These are phyloP conservation scores for Dolichotis patagonum DNA, from an alignment of 2,113 vertebrate species.

Conservation along the genomic window DNA sequence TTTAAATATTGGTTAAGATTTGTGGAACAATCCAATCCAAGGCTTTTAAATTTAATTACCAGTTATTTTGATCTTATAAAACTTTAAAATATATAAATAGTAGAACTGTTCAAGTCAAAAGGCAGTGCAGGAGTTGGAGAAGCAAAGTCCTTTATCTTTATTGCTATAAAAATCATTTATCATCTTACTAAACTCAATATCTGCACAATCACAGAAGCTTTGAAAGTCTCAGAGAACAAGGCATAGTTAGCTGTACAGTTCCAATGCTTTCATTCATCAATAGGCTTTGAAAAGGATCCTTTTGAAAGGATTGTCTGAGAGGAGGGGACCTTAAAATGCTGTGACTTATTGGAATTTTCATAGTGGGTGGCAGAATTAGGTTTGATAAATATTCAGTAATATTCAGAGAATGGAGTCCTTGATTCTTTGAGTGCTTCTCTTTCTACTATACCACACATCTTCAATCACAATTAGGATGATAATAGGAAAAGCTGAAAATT, in stretches of 20 bases:
- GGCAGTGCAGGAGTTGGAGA: neutral
- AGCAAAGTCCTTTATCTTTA: neutral
- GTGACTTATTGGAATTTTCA: neutral
- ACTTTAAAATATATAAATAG: neutral
- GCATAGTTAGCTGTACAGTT: neutral
- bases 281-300: neutral
- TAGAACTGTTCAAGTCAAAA: neutral
- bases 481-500: neutral
- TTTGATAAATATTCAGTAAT: slow-evolving; percentile 51
- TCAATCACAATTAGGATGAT: slow-evolving; percentile 41
- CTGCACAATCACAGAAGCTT: neutral
- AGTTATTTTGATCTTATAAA: neutral
- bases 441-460: neutral
- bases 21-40: neutral
- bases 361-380: neutral
- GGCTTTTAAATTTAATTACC: neutral
- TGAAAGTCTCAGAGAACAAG: neutral
- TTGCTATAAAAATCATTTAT: neutral
- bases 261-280: neutral
- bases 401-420: slow-evolving; percentile 32
- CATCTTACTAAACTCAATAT: neutral
- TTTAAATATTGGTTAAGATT: neutral
- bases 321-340: neutral
- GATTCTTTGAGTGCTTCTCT: neutral
- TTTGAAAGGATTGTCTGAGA: neutral